Evolutionary conservation across 2,888 invertebrate genomes (phyloP).

Genomic region (Tineola bisselliella): DNA sequence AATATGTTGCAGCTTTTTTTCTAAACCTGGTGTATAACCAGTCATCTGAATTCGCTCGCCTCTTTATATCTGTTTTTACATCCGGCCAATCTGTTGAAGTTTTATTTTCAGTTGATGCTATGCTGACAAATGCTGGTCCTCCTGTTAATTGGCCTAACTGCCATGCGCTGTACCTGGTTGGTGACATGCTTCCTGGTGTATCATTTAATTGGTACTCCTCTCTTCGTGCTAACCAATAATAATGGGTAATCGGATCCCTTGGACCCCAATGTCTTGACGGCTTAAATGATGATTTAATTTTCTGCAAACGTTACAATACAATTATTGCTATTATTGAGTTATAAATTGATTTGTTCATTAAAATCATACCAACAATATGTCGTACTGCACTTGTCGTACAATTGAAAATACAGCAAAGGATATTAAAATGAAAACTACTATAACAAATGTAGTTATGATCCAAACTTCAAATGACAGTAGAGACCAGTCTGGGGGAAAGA

Average conservation of each 20-base stretch:
- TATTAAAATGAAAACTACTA: conserved; percentile 24
- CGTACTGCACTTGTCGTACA: conserved; percentile 45
- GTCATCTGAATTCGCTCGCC: conserved; percentile 46
- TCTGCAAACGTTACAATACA: conserved; percentile 25
- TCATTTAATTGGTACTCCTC: conserved; percentile 30
- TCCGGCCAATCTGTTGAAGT: conserved; percentile 1
- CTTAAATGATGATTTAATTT: conserved; percentile 45
- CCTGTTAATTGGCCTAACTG: conserved; percentile 39
- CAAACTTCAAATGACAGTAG: conserved; percentile 29
- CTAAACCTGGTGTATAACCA: conserved; percentile 37
- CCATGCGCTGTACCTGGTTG: conserved; percentile 29
- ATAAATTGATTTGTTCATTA: not conserved
- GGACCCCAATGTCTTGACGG: conserved; percentile 59
- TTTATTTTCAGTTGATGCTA: conserved; percentile 15
- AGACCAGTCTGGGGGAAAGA: conserved; percentile 24
- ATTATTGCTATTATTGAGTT: not conserved
- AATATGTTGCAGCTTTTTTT: conserved; percentile 20
- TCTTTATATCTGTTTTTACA: conserved; percentile 22
- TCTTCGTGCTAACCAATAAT: conserved; percentile 49
- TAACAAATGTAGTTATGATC: conserved; percentile 20
- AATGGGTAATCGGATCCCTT: conserved; percentile 51
- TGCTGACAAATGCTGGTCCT: conserved; percentile 26
- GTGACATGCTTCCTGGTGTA: conserved; percentile 16
- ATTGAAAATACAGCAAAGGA: conserved; percentile 30
- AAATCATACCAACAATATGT: conserved; percentile 24